These are phyloP conservation scores for Rhagophthalmus giganteus DNA, from an alignment of 2,888 invertebrate genomes.

Conservation along the genomic window DNA sequence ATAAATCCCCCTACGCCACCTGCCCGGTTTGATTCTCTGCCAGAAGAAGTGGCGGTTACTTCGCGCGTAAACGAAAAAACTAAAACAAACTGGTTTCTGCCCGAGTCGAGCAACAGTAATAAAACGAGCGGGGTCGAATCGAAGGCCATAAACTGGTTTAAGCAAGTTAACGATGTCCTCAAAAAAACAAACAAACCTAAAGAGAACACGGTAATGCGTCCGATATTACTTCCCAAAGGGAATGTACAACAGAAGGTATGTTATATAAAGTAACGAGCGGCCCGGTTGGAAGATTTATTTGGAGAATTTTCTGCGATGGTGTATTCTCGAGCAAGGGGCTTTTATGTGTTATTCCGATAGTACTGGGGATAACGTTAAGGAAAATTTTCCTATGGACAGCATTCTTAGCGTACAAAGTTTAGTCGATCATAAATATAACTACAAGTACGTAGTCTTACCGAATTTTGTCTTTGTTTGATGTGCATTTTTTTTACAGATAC, in stretches of 20 bases:
- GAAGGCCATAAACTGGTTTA: constrained; percentile 54
- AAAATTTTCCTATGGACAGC: constrained; percentile 69
- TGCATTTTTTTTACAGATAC: constrained; percentile 44
- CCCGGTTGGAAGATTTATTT: constrained; percentile 70
- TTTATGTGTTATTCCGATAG: constrained; percentile 75
- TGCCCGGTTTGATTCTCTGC: constrained; percentile 66
- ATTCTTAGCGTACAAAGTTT: constrained; percentile 68
- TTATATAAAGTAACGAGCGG: constrained; percentile 64
- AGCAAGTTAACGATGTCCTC: constrained; percentile 53
- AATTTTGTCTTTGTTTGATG: no score
- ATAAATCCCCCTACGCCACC: constrained; percentile 66
- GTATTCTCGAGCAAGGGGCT: constrained; percentile 71
- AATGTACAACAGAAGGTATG: constrained; percentile 63
- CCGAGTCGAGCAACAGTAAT: constrained; percentile 17
- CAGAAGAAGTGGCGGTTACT: constrained; percentile 51
- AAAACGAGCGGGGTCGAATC: constrained; percentile 42
- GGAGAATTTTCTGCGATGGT: constrained; percentile 76
- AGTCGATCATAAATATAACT: constrained; percentile 58
- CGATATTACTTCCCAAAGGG: constrained; percentile 56
- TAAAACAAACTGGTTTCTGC: constrained; percentile 46
- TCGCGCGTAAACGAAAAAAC: constrained; percentile 34
- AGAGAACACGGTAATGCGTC: constrained; percentile 57
- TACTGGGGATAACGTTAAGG: constrained; percentile 68
- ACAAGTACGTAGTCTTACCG: constrained; percentile 46
- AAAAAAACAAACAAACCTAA: constrained; percentile 52